Base-by-base conservation (phyloP, 2,113 vertebrate species). In the Etia nguti region DNA sequence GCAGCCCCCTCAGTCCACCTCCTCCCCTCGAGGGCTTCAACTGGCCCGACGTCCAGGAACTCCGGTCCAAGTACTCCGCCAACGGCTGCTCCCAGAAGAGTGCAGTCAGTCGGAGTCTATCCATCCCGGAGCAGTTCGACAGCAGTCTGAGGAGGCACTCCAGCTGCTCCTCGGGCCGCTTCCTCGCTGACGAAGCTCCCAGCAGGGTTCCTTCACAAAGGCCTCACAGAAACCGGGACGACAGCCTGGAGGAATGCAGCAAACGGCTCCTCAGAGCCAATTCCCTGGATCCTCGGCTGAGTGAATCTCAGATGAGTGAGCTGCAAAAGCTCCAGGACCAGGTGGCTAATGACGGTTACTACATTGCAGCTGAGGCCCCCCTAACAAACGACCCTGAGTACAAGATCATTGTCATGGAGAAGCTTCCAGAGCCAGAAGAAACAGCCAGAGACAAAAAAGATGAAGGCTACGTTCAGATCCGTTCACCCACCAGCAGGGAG, bases 11-110 rank as follows among this genome's bases (percentile, higher is more conserved):
- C 2, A 97, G 96, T 73, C 94, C 97, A 2, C 95, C 97, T 4
- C 43, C 94, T 0, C 82, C 92, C 3, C 15, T 89, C 0, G 97
- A 98, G 84, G 93, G 92, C 41, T 98, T 99, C 81, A 8, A 85
- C 65, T 99, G 98, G 98, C 98, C 98, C 0, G 97, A 99, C 0
- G 98, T 98, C 26, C 95, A 91, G 6, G 95, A 97, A 70, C 97
- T 99, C 4, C 89, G 97, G 59, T 97, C 97, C 65, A 97, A 94
- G 80, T 98, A 98, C 34, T 79, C 94, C 1, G 91, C 50, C 41
- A 43, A 24, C 0, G 5, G 55, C 3, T n/a, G 34, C 16, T 22
- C 68, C 9, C 77, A 79, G 46, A 91, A 55, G 36, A 22, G 6
- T 11, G 7, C 56, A 1, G 57, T 88, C 0, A 65, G 80, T 86